phyloP scores from a whole-genome alignment of 2,113 vertebrate species.

The Ammodytes dubius region DNA sequence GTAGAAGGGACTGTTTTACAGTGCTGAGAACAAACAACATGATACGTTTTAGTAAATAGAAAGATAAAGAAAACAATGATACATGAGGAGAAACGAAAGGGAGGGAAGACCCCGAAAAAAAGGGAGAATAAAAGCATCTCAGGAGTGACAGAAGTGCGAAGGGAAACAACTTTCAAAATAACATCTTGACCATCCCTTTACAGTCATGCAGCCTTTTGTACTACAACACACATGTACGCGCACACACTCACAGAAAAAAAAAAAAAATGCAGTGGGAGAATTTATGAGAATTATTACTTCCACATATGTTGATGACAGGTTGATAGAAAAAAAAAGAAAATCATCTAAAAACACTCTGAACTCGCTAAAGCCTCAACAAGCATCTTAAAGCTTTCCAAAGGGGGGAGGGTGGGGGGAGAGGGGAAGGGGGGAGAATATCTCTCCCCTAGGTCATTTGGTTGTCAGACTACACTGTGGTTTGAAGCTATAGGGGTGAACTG shows the following conservation, averaged over 20 bases:
- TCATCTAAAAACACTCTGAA: conserved; percentile 73
- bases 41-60: conserved; percentile 83
- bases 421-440: conserved; percentile 40
- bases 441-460: conserved; percentile 82
- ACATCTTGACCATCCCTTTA: conserved; percentile 80
- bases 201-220: conserved; percentile 83
- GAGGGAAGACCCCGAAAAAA: conserved; percentile 57
- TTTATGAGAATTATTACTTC: conserved; percentile 80
- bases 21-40: conserved; percentile 95
- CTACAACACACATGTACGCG: conserved; percentile 76
- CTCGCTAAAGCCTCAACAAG: conserved; percentile 81
- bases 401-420: conserved; percentile 18
- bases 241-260: conserved; percentile 64
- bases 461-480: conserved; percentile 79
- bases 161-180: conserved; percentile 71
- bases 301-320: conserved; percentile 74
- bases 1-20: conserved; percentile 99
- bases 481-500: conserved; percentile 68
- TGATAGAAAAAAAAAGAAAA: conserved; percentile 61
- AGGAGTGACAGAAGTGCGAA: conserved; percentile 78
- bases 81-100: conserved; percentile 75
- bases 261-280: conserved; percentile 73
- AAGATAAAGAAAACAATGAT: conserved; percentile 83
- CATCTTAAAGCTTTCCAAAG: conserved; percentile 83
- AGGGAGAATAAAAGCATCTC: conserved; percentile 71